Percentiles rank a stretch among this genome's conserved stretches.
These are phyloP conservation scores for Pyrochroa serraticornis DNA, from an alignment of 2,888 invertebrate genomes.

Conservation along the genomic window DNA sequence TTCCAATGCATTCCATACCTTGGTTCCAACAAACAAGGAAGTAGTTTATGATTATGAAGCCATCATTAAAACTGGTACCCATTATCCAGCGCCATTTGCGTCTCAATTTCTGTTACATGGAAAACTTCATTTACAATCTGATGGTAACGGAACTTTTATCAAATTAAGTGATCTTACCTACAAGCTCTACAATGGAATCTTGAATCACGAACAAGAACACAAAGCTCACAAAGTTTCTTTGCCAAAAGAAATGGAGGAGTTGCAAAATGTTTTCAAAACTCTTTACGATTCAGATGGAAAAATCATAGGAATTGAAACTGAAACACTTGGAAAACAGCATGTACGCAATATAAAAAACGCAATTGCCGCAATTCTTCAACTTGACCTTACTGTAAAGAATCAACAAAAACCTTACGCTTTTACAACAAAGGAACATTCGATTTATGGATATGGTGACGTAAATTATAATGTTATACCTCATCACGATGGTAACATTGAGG, in stretches of 20 bases:
- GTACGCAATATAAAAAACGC: constrained; percentile 57
- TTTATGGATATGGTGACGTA: constrained; percentile 52
- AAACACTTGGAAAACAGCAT: constrained; percentile 49
- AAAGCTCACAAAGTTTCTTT: constrained; percentile 33
- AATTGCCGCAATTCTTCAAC: constrained; percentile 55
- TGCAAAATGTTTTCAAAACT: constrained; percentile 40
- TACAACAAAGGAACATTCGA: constrained; percentile 50
- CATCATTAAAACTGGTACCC: constrained; percentile 52
- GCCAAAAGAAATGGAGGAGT: constrained; percentile 36
- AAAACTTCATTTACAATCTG: constrained; percentile 47
- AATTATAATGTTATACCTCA: constrained; percentile 49
- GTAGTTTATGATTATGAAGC: constrained; percentile 54
- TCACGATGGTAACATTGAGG: constrained; percentile 41
- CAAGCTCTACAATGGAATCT: constrained; percentile 48
- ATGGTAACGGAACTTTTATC: constrained; percentile 45
- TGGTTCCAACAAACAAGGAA: constrained; percentile 61
- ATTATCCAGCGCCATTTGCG: constrained; percentile 47
- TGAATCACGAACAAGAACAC: constrained; percentile 27
- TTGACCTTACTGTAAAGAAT: constrained; percentile 46
- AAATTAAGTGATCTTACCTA: constrained; percentile 49
- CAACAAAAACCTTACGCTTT: constrained; percentile 44
- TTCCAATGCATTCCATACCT: constrained; percentile 19
- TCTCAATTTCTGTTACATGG: constrained; percentile 53
- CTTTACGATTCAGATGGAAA: constrained; percentile 41
- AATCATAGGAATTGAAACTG: constrained; percentile 48